phyloP scores from a whole-genome alignment of 2,888 invertebrate species.

The Hypsopygia costalis region DNA sequence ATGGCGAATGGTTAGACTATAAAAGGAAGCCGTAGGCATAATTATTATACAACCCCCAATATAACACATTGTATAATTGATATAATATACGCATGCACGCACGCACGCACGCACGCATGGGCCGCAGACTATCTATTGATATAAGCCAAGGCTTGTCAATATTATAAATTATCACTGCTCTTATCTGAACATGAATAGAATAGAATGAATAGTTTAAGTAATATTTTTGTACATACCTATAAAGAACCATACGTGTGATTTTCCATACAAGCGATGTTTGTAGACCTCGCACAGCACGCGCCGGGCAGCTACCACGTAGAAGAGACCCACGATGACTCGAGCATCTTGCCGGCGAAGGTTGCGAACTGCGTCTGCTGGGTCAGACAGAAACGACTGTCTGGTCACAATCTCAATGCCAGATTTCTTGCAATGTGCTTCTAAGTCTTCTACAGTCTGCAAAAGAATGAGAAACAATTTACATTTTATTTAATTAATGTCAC shows the following conservation, averaged over 20 bases:
- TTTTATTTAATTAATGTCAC: no score
- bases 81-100: no score
- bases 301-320: slow-evolving; percentile 98
- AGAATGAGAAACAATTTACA: slow-evolving; percentile 12
- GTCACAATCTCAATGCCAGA: slow-evolving; percentile 97
- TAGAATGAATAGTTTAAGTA: no score
- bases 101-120: no score
- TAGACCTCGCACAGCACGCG: slow-evolving; percentile 98
- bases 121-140: no score
- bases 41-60: no score
- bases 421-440: slow-evolving; percentile 95
- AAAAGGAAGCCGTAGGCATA: no score
- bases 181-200: no score
- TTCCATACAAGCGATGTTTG: slow-evolving; percentile 95
- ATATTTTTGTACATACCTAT: not conserved
- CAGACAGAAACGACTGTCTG: slow-evolving; percentile 97
- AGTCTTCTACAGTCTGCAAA: slow-evolving; percentile 95
- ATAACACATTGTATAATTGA: no score
- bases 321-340: slow-evolving; percentile 97
- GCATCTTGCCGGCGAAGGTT: slow-evolving; percentile 98
- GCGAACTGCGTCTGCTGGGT: slow-evolving; percentile 97
- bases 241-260: slow-evolving; percentile 99
- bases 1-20: no score
- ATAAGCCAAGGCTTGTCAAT: no score
- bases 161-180: no score